Conservation (phyloP, 2,797 vertebrate genomes). For the Echeneis naucrates region DNA sequence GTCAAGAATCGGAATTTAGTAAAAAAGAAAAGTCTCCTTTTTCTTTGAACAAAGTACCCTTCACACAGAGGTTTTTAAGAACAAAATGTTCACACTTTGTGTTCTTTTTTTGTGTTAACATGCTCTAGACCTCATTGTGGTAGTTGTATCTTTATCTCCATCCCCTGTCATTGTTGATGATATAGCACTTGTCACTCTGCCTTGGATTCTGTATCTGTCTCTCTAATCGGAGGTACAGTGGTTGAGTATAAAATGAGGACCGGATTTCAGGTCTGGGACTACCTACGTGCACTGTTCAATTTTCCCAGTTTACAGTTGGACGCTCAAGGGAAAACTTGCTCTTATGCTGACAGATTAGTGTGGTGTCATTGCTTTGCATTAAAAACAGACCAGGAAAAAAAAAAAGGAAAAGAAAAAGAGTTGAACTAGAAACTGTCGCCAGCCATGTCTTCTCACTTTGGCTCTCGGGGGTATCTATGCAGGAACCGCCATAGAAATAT, state of each 20-base stretch:
- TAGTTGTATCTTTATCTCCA: slow-evolving; percentile 74
- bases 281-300: slow-evolving; percentile 98
- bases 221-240: slow-evolving; percentile 97
- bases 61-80: slow-evolving; percentile 54
- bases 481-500: slow-evolving; percentile 93
- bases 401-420: slow-evolving; percentile 41
- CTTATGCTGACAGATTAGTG: slow-evolving; percentile 88
- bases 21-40: neutral
- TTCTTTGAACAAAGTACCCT: slow-evolving; percentile 15
- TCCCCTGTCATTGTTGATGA: slow-evolving; percentile 90
- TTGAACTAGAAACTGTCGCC: slow-evolving; percentile 82
- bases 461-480: slow-evolving; percentile 87
- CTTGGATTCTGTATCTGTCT: slow-evolving; percentile 95
- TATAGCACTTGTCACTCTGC: slow-evolving; percentile 99
- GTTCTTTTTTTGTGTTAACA: slow-evolving; percentile 87
- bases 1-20: slow-evolving; percentile 40
- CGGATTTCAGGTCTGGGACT: slow-evolving; percentile 93
- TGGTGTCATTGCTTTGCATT: slow-evolving; percentile 87
- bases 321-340: slow-evolving; percentile 96
- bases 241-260: slow-evolving; percentile 98
- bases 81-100: slow-evolving; percentile 49
- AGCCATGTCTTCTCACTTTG: slow-evolving; percentile 89
- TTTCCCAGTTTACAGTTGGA: slow-evolving; percentile 99
- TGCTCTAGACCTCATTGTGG: slow-evolving; percentile 82
- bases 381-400: slow-evolving; percentile 42